These are phyloP conservation scores for Aplochiton taeniatus DNA, from an alignment of 2,797 vertebrate species.

Conservation along the genomic window DNA sequence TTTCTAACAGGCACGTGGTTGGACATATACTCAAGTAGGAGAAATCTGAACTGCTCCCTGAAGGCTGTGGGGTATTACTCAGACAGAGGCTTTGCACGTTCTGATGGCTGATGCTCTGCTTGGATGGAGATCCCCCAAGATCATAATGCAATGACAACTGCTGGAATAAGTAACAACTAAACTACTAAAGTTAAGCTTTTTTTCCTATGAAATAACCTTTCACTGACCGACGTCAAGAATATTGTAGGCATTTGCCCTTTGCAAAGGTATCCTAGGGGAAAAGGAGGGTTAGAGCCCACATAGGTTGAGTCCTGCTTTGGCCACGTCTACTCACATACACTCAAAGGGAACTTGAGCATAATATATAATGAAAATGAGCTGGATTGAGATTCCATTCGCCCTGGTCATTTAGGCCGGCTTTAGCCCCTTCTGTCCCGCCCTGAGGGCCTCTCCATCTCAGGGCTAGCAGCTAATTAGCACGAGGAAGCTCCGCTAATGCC, in stretches of 20 bases:
- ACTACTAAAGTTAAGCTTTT: no score
- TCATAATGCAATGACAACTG: no score
- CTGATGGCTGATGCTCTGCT: no score
- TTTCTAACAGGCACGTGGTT: not conserved
- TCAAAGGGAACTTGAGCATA: constrained; percentile 61
- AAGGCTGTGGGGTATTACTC: no score
- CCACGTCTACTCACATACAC: constrained; percentile 34
- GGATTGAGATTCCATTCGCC: constrained; percentile 43
- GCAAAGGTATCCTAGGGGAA: not conserved
- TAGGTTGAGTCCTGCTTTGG: constrained; percentile 19
- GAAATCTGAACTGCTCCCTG: not conserved
- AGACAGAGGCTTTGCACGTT: no score
- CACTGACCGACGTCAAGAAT: no score
- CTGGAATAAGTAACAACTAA: no score
- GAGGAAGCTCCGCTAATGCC: constrained; percentile 60
- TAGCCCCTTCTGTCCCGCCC: constrained; percentile 67
- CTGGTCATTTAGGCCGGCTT: constrained; percentile 74
- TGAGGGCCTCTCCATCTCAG: constrained; percentile 71
- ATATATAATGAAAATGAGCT: constrained; percentile 71
- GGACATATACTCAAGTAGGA: not conserved
- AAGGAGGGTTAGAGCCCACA: not conserved
- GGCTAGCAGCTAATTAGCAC: constrained; percentile 76
- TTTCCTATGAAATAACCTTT: no score
- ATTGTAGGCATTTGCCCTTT: no score
- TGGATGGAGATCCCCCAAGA: no score